These are phyloP conservation scores for Polyergus mexicanus DNA, from an alignment of 1,140 invertebrate species.

Conservation along the genomic window DNA sequence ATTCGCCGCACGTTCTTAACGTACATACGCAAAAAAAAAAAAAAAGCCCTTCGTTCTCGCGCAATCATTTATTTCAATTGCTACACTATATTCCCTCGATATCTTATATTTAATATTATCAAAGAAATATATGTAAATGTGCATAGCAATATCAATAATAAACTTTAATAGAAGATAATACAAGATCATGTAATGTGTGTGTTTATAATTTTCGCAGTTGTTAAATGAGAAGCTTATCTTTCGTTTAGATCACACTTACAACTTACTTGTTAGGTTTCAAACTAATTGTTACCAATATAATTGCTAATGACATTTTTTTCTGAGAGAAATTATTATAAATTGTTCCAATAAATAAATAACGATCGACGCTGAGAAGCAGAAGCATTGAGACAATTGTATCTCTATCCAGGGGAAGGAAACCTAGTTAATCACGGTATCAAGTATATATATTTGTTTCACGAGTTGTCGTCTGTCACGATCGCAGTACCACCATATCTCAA, in stretches of 20 bases:
- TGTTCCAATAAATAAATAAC: slow-evolving; percentile 7
- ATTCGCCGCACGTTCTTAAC: slow-evolving; percentile 15
- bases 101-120: background rate
- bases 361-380: background rate
- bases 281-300: background rate
- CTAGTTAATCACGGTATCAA: slow-evolving; percentile 35
- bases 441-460: slow-evolving; percentile 43
- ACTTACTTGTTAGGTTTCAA: too few species aligned
- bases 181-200: background rate
- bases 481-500: slow-evolving; percentile 61
- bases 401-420: background rate
- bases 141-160: background rate
- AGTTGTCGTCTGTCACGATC: slow-evolving; percentile 39
- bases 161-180: background rate
- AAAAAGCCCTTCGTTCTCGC: background rate
- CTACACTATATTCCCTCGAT: background rate
- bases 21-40: too few species aligned
- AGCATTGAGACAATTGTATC: background rate
- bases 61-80: slow-evolving; percentile 25
- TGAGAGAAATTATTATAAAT: background rate
- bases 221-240: background rate
- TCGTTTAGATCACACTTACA: background rate
- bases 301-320: background rate
- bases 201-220: background rate
- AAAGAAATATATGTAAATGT: background rate